phyloP scores from a whole-genome alignment of 2,888 invertebrate species.

The Epirrhoe alternata region DNA sequence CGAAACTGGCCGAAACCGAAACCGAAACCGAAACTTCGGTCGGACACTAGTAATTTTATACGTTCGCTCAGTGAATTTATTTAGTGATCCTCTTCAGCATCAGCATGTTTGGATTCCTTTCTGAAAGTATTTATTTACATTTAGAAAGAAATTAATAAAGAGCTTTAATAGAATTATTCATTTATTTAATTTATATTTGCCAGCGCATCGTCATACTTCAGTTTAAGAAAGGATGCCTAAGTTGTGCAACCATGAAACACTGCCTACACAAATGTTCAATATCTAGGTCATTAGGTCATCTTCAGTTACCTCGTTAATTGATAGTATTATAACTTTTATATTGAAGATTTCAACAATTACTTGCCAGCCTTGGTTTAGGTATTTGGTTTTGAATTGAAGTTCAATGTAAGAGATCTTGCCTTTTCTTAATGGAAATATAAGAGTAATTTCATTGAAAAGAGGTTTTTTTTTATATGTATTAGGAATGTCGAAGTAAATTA shows the following conservation, averaged over 20 bases:
- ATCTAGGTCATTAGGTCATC: conserved; percentile 22
- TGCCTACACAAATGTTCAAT: not conserved
- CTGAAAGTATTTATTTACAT: too few relatives aligned
- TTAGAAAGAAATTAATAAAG: too few relatives aligned
- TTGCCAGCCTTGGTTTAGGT: conserved; percentile 8
- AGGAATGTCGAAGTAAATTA: too few relatives aligned
- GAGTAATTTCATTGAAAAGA: not conserved
- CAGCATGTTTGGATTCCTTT: too few relatives aligned
- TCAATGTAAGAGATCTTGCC: conserved; percentile 22
- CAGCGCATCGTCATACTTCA: not conserved
- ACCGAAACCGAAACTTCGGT: too few relatives aligned
- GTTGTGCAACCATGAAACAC: conserved; percentile 1
- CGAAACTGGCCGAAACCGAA: too few relatives aligned
- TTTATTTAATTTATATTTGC: too few relatives aligned
- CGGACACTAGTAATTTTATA: too few relatives aligned
- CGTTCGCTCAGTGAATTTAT: too few relatives aligned
- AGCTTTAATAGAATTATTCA: too few relatives aligned
- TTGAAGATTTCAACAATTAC: conserved; percentile 13
- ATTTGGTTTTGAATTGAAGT: conserved; percentile 16
- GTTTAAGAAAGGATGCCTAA: not conserved
- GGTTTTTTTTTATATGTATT: too few relatives aligned
- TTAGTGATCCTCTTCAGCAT: too few relatives aligned
- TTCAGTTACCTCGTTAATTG: conserved; percentile 17
- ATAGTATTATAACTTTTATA: conserved; percentile 4
- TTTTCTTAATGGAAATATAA: not conserved